Base-by-base conservation (phyloP, 2,888 invertebrate species). In the Schrankia costaestrigalis region DNA sequence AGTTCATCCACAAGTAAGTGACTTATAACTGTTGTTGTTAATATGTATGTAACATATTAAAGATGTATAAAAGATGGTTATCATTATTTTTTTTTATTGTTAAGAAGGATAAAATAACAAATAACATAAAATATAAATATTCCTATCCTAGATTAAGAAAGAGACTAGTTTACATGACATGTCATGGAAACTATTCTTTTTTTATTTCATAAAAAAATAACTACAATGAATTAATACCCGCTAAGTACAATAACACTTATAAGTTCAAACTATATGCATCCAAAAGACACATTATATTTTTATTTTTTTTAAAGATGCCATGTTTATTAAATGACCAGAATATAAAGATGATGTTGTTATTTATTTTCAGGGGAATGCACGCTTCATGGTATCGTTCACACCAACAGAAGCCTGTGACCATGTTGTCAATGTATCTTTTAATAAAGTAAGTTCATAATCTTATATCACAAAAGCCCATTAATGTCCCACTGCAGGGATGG, bases 341-440 rank as follows among this genome's bases (percentile, higher is more conserved):
- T n/a, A n/a, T n/a, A n/a, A n/a, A n/a, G n/a, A 1, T 5, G 4
- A 3, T 21, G n/a, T 11, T 13, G 1, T 13, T 13, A 13, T 11
- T 25, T 25, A 27, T 32, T 82, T 78, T 38, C 71, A 89, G 89
- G 87, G 88, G 32, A 89, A 89, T 74, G 89, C 89, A 25, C 91
- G 95, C 68, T 99, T 99, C 84, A 94, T 97, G 46, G 99, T 99
- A 39, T 97, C 97, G 60, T 99, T 99, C 79, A 94, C 97, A 46
- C 98, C 99, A 31, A 94, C 96, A 15, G 96, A 97, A 77, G 93
- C 96, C 18, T 96, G 96, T 71, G 95, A 97, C 74, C 98, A 99
- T 84, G 92, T 95, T 41, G 96, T 99, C 59, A 97, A 97, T 87
- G 98, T 99, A 44, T 97, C 97, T 40, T 99, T 99, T 83, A 99